These are phyloP conservation scores for Lutjanus campechanus DNA, from an alignment of 2,797 vertebrate species.

Conservation along the genomic window DNA sequence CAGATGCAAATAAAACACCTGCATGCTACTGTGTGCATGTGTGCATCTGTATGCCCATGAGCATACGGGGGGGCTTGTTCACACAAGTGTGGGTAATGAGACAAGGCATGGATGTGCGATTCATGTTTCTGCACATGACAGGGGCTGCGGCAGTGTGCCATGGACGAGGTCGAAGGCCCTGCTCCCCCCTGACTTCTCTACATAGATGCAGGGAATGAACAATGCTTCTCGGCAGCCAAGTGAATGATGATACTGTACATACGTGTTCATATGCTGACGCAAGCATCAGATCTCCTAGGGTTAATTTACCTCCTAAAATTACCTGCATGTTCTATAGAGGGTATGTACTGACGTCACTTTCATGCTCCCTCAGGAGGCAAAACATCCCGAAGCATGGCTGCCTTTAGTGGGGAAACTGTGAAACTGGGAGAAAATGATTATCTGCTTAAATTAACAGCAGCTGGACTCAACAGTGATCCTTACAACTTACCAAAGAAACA, in stretches of 20 bases:
- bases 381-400: too few relatives aligned
- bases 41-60: conserved; percentile 29
- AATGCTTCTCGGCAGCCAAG: conserved; percentile 27
- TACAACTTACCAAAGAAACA: too few relatives aligned
- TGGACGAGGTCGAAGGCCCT: conserved; percentile 41
- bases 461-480: too few relatives aligned
- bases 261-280: not conserved
- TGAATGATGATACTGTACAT: conserved; percentile 15
- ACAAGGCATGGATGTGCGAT: conserved; percentile 58
- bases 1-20: conserved; percentile 31
- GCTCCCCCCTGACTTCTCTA: conserved; percentile 13
- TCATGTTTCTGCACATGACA: conserved; percentile 64
- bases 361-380: too few relatives aligned
- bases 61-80: conserved; percentile 36
- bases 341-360: too few relatives aligned
- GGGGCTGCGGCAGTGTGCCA: conserved; percentile 33
- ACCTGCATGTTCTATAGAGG: not conserved
- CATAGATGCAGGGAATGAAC: conserved; percentile 48
- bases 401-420: too few relatives aligned
- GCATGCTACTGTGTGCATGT: conserved; percentile 29
- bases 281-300: conserved; percentile 2
- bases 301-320: not conserved
- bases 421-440: too few relatives aligned
- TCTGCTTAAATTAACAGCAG: too few relatives aligned
- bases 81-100: conserved; percentile 57